These are phyloP conservation scores for Dolichoris vasculosae DNA, from an alignment of 1,140 invertebrate genomes.

Conservation along the genomic window DNA sequence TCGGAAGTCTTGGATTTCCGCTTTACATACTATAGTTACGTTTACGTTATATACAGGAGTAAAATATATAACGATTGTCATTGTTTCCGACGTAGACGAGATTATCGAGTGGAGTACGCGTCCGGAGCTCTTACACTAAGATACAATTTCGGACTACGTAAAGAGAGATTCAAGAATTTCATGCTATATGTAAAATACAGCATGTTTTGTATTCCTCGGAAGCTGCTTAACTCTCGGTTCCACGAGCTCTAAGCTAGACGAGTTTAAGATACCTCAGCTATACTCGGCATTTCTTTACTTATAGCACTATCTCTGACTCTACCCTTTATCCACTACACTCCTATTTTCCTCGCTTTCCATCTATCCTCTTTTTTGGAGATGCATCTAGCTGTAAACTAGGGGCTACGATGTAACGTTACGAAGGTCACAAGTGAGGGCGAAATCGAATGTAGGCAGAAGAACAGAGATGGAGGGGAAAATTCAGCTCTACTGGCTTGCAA, in stretches of 20 bases:
- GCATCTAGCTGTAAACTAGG: no score
- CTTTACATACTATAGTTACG: background rate
- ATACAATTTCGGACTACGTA: background rate
- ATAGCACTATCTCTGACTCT: background rate
- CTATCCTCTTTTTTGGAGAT: background rate
- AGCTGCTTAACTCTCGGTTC: slow-evolving; percentile 64
- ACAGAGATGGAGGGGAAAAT: background rate
- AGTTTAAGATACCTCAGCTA: slow-evolving; percentile 52
- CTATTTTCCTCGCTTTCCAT: background rate
- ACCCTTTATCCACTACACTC: slow-evolving; percentile 45
- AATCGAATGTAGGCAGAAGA: background rate
- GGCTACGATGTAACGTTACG: slow-evolving; percentile 28
- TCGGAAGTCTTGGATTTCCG: slow-evolving; percentile 30
- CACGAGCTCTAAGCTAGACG: slow-evolving; percentile 59
- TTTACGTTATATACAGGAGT: no score
- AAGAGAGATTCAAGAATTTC: slow-evolving; percentile 53
- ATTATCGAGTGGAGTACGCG: background rate
- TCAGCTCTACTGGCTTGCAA: slow-evolving; percentile 66
- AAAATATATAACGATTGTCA: background rate
- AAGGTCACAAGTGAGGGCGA: background rate
- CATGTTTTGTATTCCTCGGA: slow-evolving; percentile 51
- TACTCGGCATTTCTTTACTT: background rate
- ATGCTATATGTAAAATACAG: slow-evolving; percentile 57
- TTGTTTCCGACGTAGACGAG: background rate
- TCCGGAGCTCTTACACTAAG: background rate